Evolutionary conservation across 2,888 invertebrate genomes (phyloP).

Genomic region (Leucophenga montana): DNA sequence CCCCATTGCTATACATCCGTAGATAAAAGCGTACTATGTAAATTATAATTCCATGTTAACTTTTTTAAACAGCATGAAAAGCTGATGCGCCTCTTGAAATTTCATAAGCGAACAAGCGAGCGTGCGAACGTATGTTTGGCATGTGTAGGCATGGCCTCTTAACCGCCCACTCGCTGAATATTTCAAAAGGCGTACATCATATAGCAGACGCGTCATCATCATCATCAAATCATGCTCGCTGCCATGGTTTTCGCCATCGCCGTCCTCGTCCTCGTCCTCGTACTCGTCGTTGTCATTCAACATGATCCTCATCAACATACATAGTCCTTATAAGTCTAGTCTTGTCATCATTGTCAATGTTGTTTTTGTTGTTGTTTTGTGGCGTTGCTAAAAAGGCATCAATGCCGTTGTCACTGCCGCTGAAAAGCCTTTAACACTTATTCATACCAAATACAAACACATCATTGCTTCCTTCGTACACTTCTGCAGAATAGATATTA

Average conservation of each 20-base stretch:
- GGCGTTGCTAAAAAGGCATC: constrained; percentile 20
- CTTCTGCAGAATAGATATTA: too few species aligned
- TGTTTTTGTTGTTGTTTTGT: constrained; percentile 28
- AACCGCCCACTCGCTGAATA: constrained; percentile 2
- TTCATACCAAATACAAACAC: too few species aligned
- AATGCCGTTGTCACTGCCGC: not conserved
- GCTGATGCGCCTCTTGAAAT: constrained; percentile 21
- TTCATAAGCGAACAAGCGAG: constrained; percentile 2
- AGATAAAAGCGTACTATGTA: constrained; percentile 5
- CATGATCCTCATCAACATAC: too few species aligned
- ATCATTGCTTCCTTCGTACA: too few species aligned
- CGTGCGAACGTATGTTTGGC: not conserved
- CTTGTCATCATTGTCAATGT: constrained; percentile 38
- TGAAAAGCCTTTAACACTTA: constrained; percentile 8
- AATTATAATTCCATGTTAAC: constrained; percentile 22
- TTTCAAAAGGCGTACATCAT: constrained; percentile 10
- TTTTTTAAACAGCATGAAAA: constrained; percentile 18
- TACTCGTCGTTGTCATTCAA: not conserved
- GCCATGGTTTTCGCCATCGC: not conserved
- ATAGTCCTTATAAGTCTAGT: too few species aligned
- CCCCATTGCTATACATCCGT: too few species aligned
- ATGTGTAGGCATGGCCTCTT: not conserved
- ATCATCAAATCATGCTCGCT: too few species aligned
- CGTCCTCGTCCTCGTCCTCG: not conserved
- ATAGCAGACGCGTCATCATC: too few species aligned